Conservation (phyloP, 2,797 vertebrate species). For the Pseudopleuronectes americanus region DNA sequence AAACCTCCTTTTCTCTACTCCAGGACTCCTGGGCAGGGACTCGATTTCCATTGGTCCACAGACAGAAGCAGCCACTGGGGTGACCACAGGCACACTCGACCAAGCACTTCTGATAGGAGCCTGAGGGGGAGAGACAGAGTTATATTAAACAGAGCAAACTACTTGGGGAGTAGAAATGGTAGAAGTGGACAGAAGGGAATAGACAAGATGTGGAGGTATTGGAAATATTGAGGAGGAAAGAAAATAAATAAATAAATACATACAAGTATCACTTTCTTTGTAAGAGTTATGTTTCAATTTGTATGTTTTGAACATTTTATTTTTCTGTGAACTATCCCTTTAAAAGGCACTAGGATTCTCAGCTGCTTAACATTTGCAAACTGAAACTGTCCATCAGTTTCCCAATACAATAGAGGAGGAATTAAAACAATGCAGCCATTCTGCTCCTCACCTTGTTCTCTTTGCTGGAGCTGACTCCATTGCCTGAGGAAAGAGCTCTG, state of each 20-base stretch:
- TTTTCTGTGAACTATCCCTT: not conserved
- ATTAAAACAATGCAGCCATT: not conserved
- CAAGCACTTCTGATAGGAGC: slow-evolving; percentile 73
- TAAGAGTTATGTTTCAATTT: no score
- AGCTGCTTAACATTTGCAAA: not conserved
- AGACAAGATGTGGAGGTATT: not conserved
- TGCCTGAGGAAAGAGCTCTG: slow-evolving; percentile 74
- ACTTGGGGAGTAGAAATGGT: not conserved
- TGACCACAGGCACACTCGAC: slow-evolving; percentile 80
- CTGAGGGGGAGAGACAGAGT: slow-evolving; percentile 66
- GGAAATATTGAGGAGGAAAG: not conserved
- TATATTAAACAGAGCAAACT: not conserved
- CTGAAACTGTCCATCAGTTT: not conserved
- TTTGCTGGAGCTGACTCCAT: slow-evolving; percentile 82
- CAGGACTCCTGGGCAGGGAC: slow-evolving; percentile 88
- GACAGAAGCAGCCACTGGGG: slow-evolving; percentile 74
- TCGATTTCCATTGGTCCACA: slow-evolving; percentile 89
- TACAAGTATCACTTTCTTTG: no score
- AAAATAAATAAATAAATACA: not conserved
- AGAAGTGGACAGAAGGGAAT: not conserved
- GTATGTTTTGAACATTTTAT: no score
- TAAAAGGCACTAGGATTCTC: not conserved
- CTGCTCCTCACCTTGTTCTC: slow-evolving; percentile 79
- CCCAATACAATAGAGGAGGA: not conserved
- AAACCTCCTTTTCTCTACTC: slow-evolving; percentile 90